These are phyloP conservation scores for Brachyhypopomus gauderio DNA, from an alignment of 2,113 vertebrate genomes.

Conservation along the genomic window DNA sequence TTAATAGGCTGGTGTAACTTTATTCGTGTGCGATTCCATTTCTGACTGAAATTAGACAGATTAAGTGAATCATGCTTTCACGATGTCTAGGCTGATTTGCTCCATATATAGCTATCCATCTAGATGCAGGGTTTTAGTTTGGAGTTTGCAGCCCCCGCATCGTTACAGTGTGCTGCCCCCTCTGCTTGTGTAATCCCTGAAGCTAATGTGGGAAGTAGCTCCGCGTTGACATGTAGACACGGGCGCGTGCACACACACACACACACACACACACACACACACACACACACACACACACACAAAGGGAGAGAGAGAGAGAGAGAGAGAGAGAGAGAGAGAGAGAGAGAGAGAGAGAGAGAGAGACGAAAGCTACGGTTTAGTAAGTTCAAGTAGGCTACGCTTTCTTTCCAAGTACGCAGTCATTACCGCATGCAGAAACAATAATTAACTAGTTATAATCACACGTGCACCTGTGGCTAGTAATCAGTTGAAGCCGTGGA, in stretches of 20 bases:
- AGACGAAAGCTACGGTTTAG: too few species aligned
- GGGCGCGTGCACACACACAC: neutral
- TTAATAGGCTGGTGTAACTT: too few species aligned
- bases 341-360: too few species aligned
- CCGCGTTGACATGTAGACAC: neutral
- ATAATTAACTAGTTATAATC: too few species aligned
- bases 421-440: too few species aligned
- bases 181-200: slow-evolving; percentile 45
- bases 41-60: neutral
- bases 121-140: slow-evolving; percentile 36
- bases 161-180: slow-evolving; percentile 43
- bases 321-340: too few species aligned
- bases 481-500: neutral
- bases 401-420: too few species aligned
- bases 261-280: neutral
- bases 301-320: neutral
- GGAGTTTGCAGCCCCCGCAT: slow-evolving; percentile 34
- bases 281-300: neutral
- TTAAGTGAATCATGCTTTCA: slow-evolving; percentile 3
- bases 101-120: neutral
- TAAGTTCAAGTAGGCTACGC: too few species aligned
- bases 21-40: neutral
- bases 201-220: slow-evolving; percentile 38
- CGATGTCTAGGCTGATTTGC: neutral
- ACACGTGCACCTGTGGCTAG: neutral